Percentiles rank a stretch among this genome's conserved stretches.
phyloP scores from a whole-genome alignment of 2,797 vertebrate genomes.

The Mionectes olivaceus region DNA sequence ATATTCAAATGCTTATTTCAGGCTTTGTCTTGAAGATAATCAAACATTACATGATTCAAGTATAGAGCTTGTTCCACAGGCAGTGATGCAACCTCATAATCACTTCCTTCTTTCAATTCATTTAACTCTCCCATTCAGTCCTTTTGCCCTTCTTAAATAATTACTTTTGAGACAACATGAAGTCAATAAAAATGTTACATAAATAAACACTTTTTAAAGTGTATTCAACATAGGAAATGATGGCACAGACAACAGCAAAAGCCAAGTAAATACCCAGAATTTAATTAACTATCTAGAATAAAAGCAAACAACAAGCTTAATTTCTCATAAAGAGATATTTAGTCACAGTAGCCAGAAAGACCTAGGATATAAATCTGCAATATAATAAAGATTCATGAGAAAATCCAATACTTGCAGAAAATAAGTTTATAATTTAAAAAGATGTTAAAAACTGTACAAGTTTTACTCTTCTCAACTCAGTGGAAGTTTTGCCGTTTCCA shows the following conservation, averaged over 20 bases:
- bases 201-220: not conserved
- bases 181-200: not conserved
- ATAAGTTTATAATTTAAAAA: not conserved
- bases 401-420: rapidly evolving
- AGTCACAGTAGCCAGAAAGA: not conserved
- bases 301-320: not conserved
- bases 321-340: not conserved
- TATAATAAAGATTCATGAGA: not conserved
- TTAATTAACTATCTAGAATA: not conserved
- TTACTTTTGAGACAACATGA: not conserved
- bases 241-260: not conserved
- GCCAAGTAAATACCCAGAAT: not conserved
- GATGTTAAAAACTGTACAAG: rapidly evolving
- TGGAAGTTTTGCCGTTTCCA: not conserved
- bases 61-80: not conserved
- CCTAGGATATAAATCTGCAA: not conserved
- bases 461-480: not conserved
- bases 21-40: not conserved
- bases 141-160: not conserved
- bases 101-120: not conserved
- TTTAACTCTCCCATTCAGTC: not conserved
- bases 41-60: not conserved
- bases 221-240: not conserved
- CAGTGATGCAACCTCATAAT: not conserved
- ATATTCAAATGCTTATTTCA: not conserved